A percentile compares a stretch with the other conserved stretches of the same genome.
Evolutionary conservation across 2,797 vertebrate genomes (phyloP).

Genomic region (Taenioides sp.): DNA sequence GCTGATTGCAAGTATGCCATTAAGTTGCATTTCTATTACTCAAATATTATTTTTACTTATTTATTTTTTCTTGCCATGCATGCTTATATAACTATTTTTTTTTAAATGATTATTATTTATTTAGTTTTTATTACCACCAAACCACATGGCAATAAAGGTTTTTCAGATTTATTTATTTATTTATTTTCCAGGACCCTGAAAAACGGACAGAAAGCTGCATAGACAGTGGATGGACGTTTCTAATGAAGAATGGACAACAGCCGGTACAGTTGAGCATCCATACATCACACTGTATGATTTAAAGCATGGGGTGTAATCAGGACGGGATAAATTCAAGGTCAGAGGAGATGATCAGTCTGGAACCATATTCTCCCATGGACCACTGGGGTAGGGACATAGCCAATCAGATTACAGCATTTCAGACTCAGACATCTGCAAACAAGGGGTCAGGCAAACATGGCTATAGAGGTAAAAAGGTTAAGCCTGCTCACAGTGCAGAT

Average conservation of each 20-base stretch:
- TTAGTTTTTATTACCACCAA: not conserved
- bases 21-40: not conserved
- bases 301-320: slow-evolving; percentile 8
- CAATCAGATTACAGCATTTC: slow-evolving; percentile 34
- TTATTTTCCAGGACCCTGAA: too few relatives aligned
- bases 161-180: too few relatives aligned
- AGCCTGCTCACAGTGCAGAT: slow-evolving; percentile 58
- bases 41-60: not conserved
- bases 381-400: slow-evolving; percentile 34
- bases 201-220: too few relatives aligned
- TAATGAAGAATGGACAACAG: too few relatives aligned
- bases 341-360: slow-evolving; percentile 17
- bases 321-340: slow-evolving; percentile 28
- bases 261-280: too few relatives aligned
- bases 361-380: slow-evolving; percentile 8
- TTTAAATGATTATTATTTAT: not conserved
- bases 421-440: slow-evolving; percentile 39
- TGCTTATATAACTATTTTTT: not conserved
- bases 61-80: not conserved
- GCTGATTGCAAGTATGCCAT: not conserved
- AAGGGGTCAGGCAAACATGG: slow-evolving; percentile 36
- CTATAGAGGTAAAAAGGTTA: slow-evolving; percentile 59
- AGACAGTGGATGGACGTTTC: too few relatives aligned
- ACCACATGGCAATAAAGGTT: not conserved
- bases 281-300: not conserved